Percentiles rank a stretch among this genome's conserved stretches.
Conservation (phyloP, 2,888 invertebrate species). For the Orthonevra nobilis region DNA sequence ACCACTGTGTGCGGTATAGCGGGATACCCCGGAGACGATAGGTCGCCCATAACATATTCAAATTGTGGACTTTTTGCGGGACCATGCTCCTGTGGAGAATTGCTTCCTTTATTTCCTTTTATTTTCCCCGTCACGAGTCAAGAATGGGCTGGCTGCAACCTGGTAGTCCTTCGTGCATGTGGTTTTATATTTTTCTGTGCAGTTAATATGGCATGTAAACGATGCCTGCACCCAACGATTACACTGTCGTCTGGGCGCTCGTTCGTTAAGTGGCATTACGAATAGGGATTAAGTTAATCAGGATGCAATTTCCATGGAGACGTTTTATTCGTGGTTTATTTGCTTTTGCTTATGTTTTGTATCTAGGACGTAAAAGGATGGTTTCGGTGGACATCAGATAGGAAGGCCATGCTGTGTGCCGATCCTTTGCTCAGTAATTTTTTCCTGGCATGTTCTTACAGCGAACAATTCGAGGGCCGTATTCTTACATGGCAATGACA, state of each 20-base stretch:
- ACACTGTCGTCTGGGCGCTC: slow-evolving; percentile 33
- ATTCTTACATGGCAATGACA: too few species aligned
- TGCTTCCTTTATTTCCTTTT: slow-evolving; percentile 3
- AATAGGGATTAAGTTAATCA: slow-evolving; percentile 68
- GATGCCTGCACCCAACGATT: slow-evolving; percentile 62
- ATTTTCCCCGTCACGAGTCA: not conserved
- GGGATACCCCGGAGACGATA: slow-evolving; percentile 6
- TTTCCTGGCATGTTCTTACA: too few species aligned
- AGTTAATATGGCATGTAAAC: slow-evolving; percentile 66
- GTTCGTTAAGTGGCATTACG: slow-evolving; percentile 60
- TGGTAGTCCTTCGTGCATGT: slow-evolving; percentile 20
- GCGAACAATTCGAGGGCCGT: too few species aligned
- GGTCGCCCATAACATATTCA: slow-evolving; percentile 54
- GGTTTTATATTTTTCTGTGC: slow-evolving; percentile 33
- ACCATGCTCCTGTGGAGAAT: slow-evolving; percentile 12
- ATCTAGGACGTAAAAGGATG: too few species aligned
- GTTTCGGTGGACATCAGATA: too few species aligned
- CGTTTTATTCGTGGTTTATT: slow-evolving; percentile 46
- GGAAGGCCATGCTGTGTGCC: too few species aligned
- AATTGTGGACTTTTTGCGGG: slow-evolving; percentile 30
- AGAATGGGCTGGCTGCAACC: not conserved
- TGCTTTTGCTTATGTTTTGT: slow-evolving; percentile 10
- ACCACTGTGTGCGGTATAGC: slow-evolving; percentile 25
- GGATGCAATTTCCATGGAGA: slow-evolving; percentile 64
- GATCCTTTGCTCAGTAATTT: too few species aligned